Base-by-base conservation (phyloP, 2,888 invertebrate genomes). In the Meiosimyza decipiens region DNA sequence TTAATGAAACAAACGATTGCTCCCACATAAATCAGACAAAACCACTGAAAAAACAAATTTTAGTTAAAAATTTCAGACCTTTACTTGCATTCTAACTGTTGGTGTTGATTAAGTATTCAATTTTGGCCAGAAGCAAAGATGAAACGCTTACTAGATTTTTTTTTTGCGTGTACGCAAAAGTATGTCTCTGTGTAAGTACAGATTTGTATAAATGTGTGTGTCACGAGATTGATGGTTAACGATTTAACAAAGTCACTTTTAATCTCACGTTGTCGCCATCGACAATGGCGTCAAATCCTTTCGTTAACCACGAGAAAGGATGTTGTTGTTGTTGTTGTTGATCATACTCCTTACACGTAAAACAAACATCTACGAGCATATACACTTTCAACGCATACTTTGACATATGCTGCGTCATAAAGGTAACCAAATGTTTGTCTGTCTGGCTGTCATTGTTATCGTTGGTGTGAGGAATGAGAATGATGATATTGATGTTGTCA, bases 191-290 rank as follows among this genome's bases (percentile, higher is more conserved):
- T 18, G 50, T 15, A 6, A 11, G 16, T 33, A 3, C 22, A 28
- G 22, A 59, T 68, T 4, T 22, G 28, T 28, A 22, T 28, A 12
- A n/a, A 22, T 68, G 49, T 18, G 59, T 54, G 64, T 74, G 73
- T 70, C 78, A 75, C 60, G 68, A 77, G 76, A 79, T 79, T 79
- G 77, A 80, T 80, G 76, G 75, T 74, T 77, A 73, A 77, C 78
- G 77, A 80, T 80, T 80, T 78, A 77, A 79, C 79, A 79, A 79
- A 79, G 79, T 78, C 79, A 79, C 70, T 76, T 75, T 77, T 79
- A 78, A 79, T 79, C 79, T 77, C 78, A 78, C 76, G 76, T 75
- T 76, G 76, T 73, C 76, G 72, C 70, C 71, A 66, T 64, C 71
- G 71, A 66, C 71, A 73, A 50, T 47, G 49, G 51, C 65, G 57